Evolutionary conservation across 2,888 invertebrate species (phyloP).

Genomic region (Archaeoteleia sp.): DNA sequence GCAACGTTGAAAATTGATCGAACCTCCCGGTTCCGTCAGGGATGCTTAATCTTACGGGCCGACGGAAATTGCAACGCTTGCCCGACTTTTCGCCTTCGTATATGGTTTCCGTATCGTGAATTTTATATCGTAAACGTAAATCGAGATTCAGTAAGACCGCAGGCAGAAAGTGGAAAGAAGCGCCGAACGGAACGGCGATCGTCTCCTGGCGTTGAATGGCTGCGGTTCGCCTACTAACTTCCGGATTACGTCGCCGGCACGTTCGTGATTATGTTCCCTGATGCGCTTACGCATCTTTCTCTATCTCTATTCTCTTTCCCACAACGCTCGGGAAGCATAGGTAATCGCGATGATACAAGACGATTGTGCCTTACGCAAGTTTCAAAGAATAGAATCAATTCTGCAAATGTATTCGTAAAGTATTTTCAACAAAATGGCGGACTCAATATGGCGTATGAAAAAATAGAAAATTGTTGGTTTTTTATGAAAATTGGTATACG

Average conservation of each 20-base stretch:
- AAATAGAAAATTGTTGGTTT: no score
- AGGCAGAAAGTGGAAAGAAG: constrained; percentile 67
- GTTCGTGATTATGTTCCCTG: constrained; percentile 39
- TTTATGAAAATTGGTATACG: no score
- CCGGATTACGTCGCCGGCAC: constrained; percentile 57
- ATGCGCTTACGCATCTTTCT: constrained; percentile 14
- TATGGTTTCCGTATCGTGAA: constrained; percentile 41
- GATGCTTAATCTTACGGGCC: no score
- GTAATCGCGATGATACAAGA: no score
- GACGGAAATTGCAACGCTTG: constrained; percentile 35
- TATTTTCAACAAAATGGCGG: no score
- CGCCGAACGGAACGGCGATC: constrained; percentile 64
- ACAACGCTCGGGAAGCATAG: no score
- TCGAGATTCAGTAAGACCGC: constrained; percentile 45
- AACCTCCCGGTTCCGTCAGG: no score
- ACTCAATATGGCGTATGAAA: no score
- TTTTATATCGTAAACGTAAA: constrained; percentile 40
- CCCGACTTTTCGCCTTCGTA: constrained; percentile 32
- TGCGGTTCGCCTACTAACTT: constrained; percentile 55
- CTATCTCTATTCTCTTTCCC: no score
- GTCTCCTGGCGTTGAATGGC: constrained; percentile 53
- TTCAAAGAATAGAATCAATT: no score
- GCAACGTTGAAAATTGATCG: not conserved
- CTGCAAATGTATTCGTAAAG: no score
- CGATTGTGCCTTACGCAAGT: no score